phyloP scores from a whole-genome alignment of 2,888 invertebrate genomes.

The Xiphydria camelus region DNA sequence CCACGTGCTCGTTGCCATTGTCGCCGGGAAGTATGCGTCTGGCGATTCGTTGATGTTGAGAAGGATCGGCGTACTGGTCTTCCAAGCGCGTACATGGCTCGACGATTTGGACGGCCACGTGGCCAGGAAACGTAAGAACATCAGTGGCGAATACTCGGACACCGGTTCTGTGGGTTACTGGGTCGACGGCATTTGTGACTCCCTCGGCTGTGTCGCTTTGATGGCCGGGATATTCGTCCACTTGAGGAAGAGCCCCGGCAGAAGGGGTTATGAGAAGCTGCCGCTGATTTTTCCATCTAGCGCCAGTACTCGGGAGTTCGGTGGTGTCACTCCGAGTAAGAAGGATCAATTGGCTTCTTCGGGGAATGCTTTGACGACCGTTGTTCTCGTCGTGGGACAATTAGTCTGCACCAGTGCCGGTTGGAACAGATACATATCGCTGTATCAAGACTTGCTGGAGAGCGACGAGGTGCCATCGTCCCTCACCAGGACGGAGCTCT shows the following conservation, averaged over 20 bases:
- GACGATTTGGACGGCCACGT: constrained; percentile 88
- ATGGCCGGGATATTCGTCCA: constrained; percentile 71
- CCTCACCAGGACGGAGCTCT: constrained; percentile 59
- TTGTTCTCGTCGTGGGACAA: constrained; percentile 71
- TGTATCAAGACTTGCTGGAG: constrained; percentile 78
- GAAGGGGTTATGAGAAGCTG: constrained; percentile 73
- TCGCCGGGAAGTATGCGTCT: constrained; percentile 75
- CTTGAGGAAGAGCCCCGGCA: constrained; percentile 73
- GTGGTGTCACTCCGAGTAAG: too few species aligned
- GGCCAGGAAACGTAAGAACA: constrained; percentile 74
- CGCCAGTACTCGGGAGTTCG: too few species aligned
- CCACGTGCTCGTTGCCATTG: constrained; percentile 75
- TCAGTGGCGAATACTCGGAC: constrained; percentile 77
- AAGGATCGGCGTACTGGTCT: constrained; percentile 74
- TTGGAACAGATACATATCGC: constrained; percentile 83
- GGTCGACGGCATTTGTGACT: constrained; percentile 82
- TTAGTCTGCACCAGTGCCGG: constrained; percentile 74
- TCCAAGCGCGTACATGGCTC: constrained; percentile 79
- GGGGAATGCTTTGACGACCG: constrained; percentile 67
- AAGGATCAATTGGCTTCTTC: too few species aligned
- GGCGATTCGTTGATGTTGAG: constrained; percentile 73
- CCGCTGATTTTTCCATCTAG: constrained; percentile 62
- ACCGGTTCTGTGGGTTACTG: constrained; percentile 81
- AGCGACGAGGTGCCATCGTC: constrained; percentile 56
- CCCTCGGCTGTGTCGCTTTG: constrained; percentile 73